Conservation (phyloP, 2,113 vertebrate genomes). For the Setophaga petechia region DNA sequence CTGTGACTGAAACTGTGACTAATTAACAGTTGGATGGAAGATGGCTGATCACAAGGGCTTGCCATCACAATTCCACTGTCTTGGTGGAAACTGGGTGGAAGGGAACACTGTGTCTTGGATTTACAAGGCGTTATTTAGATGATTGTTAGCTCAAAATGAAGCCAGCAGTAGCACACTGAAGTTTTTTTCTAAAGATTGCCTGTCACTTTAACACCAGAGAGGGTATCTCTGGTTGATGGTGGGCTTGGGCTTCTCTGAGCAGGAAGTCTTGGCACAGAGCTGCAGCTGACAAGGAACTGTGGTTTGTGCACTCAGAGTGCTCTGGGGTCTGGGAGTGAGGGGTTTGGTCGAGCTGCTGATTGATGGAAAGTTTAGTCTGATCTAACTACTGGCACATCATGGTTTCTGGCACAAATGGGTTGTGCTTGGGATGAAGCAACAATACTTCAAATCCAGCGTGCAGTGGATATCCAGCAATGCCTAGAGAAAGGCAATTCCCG, state of each 20-base stretch:
- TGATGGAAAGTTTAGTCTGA: background rate
- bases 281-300: background rate
- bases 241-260: background rate
- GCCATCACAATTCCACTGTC: background rate
- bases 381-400: background rate
- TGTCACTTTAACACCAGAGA: background rate
- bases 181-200: background rate
- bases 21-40: background rate
- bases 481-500: background rate
- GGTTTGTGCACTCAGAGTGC: background rate
- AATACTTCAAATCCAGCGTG: background rate
- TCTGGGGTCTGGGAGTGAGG: background rate
- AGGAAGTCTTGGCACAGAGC: background rate
- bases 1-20: background rate
- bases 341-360: background rate
- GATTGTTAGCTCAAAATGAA: background rate
- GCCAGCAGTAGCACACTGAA: background rate
- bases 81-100: background rate
- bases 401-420: background rate
- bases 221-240: background rate
- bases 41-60: background rate
- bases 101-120: background rate
- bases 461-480: background rate
- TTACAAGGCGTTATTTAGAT: rapidly evolving
- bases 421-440: background rate